Percentiles rank a stretch among this genome's conserved stretches.
phyloP scores from a whole-genome alignment of 2,797 vertebrate species.

The Premnoplex brunnescens region DNA sequence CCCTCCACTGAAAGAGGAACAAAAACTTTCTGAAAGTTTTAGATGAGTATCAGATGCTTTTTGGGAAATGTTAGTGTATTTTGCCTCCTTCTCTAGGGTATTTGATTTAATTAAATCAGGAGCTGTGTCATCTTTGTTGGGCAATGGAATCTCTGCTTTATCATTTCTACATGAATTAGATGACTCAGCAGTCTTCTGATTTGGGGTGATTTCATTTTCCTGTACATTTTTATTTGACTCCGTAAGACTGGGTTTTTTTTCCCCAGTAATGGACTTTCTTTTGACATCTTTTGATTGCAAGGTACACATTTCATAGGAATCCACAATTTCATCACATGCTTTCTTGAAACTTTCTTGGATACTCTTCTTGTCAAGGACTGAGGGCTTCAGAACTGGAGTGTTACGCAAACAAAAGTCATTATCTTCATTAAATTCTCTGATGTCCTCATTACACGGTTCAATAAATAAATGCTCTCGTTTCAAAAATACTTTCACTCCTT shows the following conservation, averaged over 20 bases:
- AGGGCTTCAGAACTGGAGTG: conserved; percentile 27
- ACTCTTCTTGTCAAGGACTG: neutral
- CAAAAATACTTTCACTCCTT: conserved; percentile 87
- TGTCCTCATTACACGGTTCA: conserved; percentile 80
- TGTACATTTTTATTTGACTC: neutral
- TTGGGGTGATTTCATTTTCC: neutral
- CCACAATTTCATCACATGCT: conserved; percentile 57
- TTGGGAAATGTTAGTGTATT: neutral
- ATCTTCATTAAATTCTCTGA: conserved; percentile 74
- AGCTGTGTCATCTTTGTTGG: conserved; percentile 4
- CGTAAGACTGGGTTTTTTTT: neutral
- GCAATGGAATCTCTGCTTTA: neutral
- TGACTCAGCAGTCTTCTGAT: neutral
- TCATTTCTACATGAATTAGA: neutral
- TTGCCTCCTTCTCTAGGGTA: conserved; percentile 21
- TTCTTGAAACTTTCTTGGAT: conserved; percentile 56
- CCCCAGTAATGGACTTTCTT: conserved; percentile 62
- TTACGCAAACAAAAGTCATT: conserved; percentile 64
- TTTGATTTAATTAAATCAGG: neutral
- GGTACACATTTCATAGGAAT: conserved; percentile 75
- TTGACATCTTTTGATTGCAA: conserved; percentile 85
- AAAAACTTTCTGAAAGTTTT: conserved; percentile 22
- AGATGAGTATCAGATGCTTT: neutral
- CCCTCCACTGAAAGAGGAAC: neutral
- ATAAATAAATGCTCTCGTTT: conserved; percentile 85